Base-by-base conservation (phyloP, 2,888 invertebrate species). In the Schizaphis graminum region DNA sequence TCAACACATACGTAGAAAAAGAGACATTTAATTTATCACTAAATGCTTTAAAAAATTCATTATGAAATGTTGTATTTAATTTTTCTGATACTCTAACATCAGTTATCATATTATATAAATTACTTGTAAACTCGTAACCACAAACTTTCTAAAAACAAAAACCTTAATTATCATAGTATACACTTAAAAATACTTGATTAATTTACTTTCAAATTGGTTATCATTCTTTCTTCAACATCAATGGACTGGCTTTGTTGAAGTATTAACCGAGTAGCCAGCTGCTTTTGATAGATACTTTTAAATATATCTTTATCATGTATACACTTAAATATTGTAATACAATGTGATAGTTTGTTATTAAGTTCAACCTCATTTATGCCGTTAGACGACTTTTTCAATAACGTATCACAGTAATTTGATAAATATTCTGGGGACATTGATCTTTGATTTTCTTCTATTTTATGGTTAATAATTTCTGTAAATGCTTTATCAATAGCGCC, bases 261-360 rank as follows among this genome's bases (percentile, higher is more conserved):
- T 94, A 99, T 99, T 94, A 99, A 96, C 61, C 99, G 96, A 95
- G 98, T 97, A 0, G 99, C 99, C 94, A 99, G 96, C 96, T 99
- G 98, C 41, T 98, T 96, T 47, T 99, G 98, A 96, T 99, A 99
- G 96, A 98, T 99, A 96, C 98, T 99, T 96, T 99, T 99, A 96
- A 99, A 99, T n/a, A 99, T 98, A 96, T 99, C 99, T 96, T 99
- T 99, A 96, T 99, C 99, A 96, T 99, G 99, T 91, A 99, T 98
- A 96, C 99, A 99, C 96, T 99, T 99, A 96, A 99, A 99, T 94
- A 99, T 98, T 10, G 98, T 98, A 95, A 99, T 99, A 95, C 98
- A 98, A 95, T 98, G 97, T 56, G 97, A 97, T 67, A 99, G 96
- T 96, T 97, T 98, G 95, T 98, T 98, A 95, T 98, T 98, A 89